Conservation (phyloP, 2,888 invertebrate genomes). For the Brachypterus glaber region DNA sequence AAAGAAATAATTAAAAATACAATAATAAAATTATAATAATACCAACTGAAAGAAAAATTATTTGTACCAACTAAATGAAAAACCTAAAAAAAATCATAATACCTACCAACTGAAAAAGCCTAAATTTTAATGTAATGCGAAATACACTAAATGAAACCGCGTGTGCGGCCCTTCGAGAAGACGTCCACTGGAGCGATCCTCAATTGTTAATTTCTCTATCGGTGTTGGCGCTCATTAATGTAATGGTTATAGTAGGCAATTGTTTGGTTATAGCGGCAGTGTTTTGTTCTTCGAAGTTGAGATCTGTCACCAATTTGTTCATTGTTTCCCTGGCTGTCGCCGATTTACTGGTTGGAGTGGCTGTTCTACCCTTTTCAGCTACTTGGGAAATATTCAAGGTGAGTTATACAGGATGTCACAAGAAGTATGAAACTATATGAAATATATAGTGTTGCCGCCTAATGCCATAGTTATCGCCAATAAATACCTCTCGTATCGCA, state of each 20-base stretch:
- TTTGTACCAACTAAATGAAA: too few species aligned
- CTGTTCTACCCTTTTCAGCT: slow-evolving; percentile 92
- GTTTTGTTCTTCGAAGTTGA: slow-evolving; percentile 77
- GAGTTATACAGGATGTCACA: too few species aligned
- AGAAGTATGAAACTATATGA: too few species aligned
- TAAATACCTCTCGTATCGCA: too few species aligned
- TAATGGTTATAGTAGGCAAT: slow-evolving; percentile 84
- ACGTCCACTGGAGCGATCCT: slow-evolving; percentile 75
- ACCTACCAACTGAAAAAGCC: too few species aligned
- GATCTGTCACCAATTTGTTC: slow-evolving; percentile 90
- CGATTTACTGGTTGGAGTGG: slow-evolving; percentile 89
- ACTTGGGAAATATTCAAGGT: slow-evolving; percentile 90
- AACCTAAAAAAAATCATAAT: too few species aligned
- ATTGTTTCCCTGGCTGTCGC: slow-evolving; percentile 95
- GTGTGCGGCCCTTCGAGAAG: slow-evolving; percentile 70
- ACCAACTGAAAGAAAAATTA: too few species aligned
- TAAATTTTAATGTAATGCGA: slow-evolving; percentile 46
- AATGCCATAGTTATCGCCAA: too few species aligned
- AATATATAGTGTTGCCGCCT: too few species aligned
- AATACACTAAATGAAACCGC: slow-evolving; percentile 70
- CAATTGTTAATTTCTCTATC: slow-evolving; percentile 66
- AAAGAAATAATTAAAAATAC: too few species aligned
- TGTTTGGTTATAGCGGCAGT: slow-evolving; percentile 89
- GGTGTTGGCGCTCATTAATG: slow-evolving; percentile 71
- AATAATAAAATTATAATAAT: too few species aligned